phyloP scores from a whole-genome alignment of 2,113 vertebrate genomes.

The Phyllopteryx taeniolatus region DNA sequence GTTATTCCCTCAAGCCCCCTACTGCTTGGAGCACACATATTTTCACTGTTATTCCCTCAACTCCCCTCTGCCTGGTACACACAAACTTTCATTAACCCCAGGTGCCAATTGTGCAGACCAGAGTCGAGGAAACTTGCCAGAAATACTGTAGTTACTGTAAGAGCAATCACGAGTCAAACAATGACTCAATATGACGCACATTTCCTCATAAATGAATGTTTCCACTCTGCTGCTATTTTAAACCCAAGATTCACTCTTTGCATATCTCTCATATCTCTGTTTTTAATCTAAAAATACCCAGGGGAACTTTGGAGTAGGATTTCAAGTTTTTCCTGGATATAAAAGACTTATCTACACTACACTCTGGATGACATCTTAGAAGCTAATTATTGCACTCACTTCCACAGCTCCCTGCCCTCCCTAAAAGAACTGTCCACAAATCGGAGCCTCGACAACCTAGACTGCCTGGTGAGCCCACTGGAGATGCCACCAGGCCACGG shows the following conservation, averaged over 20 bases:
- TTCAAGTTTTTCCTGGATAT: slow-evolving; percentile 41
- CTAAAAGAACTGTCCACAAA: slow-evolving; percentile 75
- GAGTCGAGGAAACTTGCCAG: slow-evolving; percentile 40
- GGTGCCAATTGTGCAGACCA: slow-evolving; percentile 15
- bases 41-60: slow-evolving; percentile 10
- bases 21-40: slow-evolving; percentile 38
- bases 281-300: slow-evolving; percentile 48
- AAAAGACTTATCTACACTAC: slow-evolving; percentile 34
- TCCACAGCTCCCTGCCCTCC: slow-evolving; percentile 73
- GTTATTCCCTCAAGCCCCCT: slow-evolving; percentile 35
- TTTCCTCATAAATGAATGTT: slow-evolving; percentile 32
- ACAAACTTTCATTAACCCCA: slow-evolving; percentile 31
- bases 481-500: slow-evolving; percentile 85
- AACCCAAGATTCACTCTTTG: slow-evolving; percentile 28
- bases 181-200: slow-evolving; percentile 2
- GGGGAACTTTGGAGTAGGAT: slow-evolving; percentile 25
- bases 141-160: neutral
- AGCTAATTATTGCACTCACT: slow-evolving; percentile 30
- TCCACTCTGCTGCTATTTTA: slow-evolving; percentile 58
- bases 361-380: slow-evolving; percentile 25
- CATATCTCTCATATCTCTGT: slow-evolving; percentile 4
- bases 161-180: slow-evolving; percentile 11
- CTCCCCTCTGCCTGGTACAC: too few species aligned
- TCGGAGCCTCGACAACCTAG: slow-evolving; percentile 93
- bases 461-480: slow-evolving; percentile 87